phyloP scores from a whole-genome alignment of 2,797 vertebrate species.

The Channallabes apus region DNA sequence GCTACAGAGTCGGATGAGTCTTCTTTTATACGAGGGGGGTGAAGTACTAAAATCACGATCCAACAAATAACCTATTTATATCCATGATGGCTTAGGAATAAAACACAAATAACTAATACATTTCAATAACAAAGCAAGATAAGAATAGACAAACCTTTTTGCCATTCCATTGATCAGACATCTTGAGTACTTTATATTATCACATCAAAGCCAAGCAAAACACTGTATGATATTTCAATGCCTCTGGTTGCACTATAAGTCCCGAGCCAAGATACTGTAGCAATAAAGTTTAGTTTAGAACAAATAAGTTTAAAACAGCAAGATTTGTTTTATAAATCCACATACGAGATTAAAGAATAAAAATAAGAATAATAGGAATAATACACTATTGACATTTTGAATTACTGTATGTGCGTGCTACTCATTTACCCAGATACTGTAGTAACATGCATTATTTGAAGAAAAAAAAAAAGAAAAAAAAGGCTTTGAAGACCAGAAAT shows the following conservation, averaged over 20 bases:
- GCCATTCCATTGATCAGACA: neutral
- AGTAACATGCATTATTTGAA: too few relatives aligned
- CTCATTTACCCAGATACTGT: too few relatives aligned
- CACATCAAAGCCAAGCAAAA: neutral
- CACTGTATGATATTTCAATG: neutral
- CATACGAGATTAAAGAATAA: neutral
- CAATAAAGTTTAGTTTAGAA: neutral
- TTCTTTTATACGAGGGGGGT: neutral
- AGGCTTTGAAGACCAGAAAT: too few relatives aligned
- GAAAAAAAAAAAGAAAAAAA: too few relatives aligned
- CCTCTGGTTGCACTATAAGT: neutral
- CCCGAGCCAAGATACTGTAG: neutral
- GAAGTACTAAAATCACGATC: neutral
- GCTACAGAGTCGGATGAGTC: neutral
- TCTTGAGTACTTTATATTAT: too few relatives aligned
- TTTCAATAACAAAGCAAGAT: neutral
- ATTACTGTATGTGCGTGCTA: neutral
- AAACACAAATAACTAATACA: neutral
- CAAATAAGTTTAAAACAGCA: neutral
- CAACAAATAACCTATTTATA: neutral
- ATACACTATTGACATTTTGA: neutral
- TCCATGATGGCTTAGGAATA: neutral
- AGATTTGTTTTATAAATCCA: neutral
- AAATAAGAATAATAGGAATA: neutral
- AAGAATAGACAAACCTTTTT: neutral